phyloP scores from a whole-genome alignment of 2,888 invertebrate genomes.

The Heliothis peltigera region DNA sequence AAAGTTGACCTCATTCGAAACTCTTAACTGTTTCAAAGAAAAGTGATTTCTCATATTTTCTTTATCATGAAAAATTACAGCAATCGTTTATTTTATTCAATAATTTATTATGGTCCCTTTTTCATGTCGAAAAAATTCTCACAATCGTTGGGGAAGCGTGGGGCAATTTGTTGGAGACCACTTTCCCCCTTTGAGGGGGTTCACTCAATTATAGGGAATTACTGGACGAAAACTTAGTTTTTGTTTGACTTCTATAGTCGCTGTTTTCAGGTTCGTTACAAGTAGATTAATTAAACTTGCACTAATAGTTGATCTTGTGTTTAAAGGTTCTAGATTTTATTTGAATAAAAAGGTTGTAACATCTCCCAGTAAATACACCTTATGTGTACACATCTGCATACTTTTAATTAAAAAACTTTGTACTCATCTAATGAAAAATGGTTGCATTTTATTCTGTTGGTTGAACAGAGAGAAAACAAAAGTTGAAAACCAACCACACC shows the following conservation, averaged over 20 bases:
- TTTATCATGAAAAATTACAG: conserved; percentile 46
- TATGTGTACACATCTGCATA: too few relatives aligned
- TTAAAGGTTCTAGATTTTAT: conserved; percentile 13
- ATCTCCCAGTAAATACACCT: too few relatives aligned
- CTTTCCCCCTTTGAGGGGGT: conserved; percentile 18
- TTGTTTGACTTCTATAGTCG: conserved; percentile 23
- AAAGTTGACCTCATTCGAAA: conserved; percentile 39
- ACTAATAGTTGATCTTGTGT: conserved; percentile 13
- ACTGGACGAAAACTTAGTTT: conserved; percentile 50
- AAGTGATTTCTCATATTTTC: conserved; percentile 54
- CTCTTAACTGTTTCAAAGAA: conserved; percentile 45
- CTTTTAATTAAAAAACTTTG: too few relatives aligned
- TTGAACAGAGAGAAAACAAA: too few relatives aligned
- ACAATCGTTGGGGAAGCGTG: conserved; percentile 16
- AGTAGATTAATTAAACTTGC: conserved; percentile 31
- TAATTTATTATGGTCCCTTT: conserved; percentile 51
- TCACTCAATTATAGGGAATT: conserved; percentile 48
- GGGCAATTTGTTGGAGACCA: conserved; percentile 46
- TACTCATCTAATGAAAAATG: too few relatives aligned
- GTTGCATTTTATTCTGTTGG: too few relatives aligned
- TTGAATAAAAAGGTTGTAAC: too few relatives aligned
- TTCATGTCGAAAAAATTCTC: conserved; percentile 39
- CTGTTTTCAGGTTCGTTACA: conserved; percentile 22
- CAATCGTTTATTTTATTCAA: conserved; percentile 51
- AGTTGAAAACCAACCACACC: not conserved